Base-by-base conservation (phyloP, 2,888 invertebrate genomes). In the Ophioninae sp. region DNA sequence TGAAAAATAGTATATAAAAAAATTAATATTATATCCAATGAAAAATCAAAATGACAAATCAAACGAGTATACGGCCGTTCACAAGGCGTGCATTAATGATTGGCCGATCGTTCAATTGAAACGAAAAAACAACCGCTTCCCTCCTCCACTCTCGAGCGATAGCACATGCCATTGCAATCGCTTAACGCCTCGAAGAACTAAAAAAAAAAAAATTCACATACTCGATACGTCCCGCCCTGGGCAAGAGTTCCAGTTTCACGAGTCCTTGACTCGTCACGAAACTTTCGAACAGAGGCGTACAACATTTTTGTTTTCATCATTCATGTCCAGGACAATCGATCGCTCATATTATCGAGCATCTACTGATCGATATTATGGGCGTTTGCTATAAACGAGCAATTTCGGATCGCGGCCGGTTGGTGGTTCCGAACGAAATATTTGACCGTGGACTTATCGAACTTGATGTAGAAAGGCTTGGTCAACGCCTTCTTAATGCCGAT, bases 191-290 rank as follows among this genome's bases (percentile, higher is more conserved):
- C 56, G n/a, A 56, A 69, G 70, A 78, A 56, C 62, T 21, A 10
- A 56, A 57, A 41, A 41, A 73, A 65, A 77, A 69, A 30, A 30
- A n/a, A n/a, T n/a, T n/a, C 30, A 77, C 72, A 72, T 59, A 67
- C 79, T 73, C 44, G 72, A 72, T 6, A 72, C 30, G 73, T 68
- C 67, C 67, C 39, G 30, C 79, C 30, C 73, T n/a, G 20, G 78
- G 81, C 70, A 61, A 64, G 56, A 74, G 69, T 64, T 74, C 78
- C 64, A 69, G 62, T 78, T 79, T 73, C 68, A 7, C 20, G 30
- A 61, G 85, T 69, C 82, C 82, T 82, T 82, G 82, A 82, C 77
- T 74, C 65, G 69, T 61, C 72, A 57, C 79, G 50, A 80, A 80
- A 82, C 80, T 80, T 82, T 82, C 77, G 74, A 82, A 69, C 41